These are phyloP conservation scores for Zhuqinia jingwanae DNA, from an alignment of 2,888 invertebrate species.

Conservation along the genomic window DNA sequence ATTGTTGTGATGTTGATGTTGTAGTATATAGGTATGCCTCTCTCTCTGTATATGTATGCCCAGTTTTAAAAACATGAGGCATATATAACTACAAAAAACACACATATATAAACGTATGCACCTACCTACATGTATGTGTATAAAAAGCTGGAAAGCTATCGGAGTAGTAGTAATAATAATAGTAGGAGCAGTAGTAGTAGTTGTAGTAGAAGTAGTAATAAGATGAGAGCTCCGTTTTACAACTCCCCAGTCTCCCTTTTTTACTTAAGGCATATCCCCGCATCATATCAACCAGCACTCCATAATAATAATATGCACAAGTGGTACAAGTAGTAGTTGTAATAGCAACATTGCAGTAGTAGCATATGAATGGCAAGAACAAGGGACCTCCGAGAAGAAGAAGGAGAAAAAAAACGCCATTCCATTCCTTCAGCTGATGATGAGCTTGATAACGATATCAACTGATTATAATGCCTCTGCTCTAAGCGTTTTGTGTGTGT, in stretches of 20 bases:
- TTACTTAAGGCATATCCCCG: conserved; percentile 1
- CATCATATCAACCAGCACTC: conserved; percentile 1
- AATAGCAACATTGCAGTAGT: too few species aligned
- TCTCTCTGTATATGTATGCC: too few species aligned
- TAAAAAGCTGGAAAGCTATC: too few species aligned
- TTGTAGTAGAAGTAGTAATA: neutral
- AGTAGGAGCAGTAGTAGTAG: neutral
- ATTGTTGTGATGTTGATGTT: neutral
- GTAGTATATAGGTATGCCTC: too few species aligned
- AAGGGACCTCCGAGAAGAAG: neutral
- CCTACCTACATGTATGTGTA: too few species aligned
- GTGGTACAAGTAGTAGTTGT: too few species aligned
- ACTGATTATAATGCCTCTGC: conserved; percentile 25
- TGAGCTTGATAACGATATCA: conserved; percentile 22
- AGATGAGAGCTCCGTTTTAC: conserved; percentile 40
- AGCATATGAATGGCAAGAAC: too few species aligned
- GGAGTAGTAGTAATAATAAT: neutral
- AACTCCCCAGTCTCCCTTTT: conserved; percentile 37
- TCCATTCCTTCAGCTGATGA: neutral
- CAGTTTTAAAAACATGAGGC: too few species aligned
- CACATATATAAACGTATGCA: too few species aligned
- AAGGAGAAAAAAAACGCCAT: neutral
- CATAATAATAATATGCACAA: neutral
- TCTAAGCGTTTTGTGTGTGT: conserved; percentile 9
- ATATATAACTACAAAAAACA: too few species aligned